These are phyloP conservation scores for Balaeniceps rex DNA, from an alignment of 2,113 vertebrate genomes.

Conservation along the genomic window DNA sequence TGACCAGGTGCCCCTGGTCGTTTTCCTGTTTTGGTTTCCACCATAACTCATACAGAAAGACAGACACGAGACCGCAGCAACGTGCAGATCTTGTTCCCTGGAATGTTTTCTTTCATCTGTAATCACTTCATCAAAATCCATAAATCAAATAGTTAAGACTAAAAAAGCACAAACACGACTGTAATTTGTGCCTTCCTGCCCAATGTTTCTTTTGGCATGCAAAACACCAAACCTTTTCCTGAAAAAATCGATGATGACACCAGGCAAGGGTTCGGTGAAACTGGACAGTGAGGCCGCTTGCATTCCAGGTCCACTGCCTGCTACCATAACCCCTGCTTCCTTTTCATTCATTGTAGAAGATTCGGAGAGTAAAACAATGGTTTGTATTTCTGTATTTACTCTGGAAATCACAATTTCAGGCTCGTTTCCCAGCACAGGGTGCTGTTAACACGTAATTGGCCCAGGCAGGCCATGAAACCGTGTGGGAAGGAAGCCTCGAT, in stretches of 20 bases:
- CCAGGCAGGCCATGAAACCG: neutral
- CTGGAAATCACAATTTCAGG: neutral
- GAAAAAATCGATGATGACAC: constrained; percentile 31
- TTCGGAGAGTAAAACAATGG: neutral
- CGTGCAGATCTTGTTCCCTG: constrained; percentile 45
- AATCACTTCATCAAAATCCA: constrained; percentile 63
- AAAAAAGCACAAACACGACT: constrained; percentile 53
- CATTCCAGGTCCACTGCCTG: neutral
- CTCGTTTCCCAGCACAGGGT: neutral
- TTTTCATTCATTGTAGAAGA: neutral
- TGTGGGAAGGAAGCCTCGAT: neutral
- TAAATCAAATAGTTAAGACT: constrained; percentile 56
- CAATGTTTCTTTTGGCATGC: constrained; percentile 59
- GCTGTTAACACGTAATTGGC: neutral
- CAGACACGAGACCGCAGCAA: constrained; percentile 17
- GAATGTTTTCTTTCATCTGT: constrained; percentile 73
- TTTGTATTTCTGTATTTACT: neutral
- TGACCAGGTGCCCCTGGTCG: neutral
- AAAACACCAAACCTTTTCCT: constrained; percentile 61
- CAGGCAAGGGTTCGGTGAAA: neutral
- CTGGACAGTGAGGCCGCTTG: neutral
- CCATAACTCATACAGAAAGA: neutral
- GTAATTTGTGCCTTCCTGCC: constrained; percentile 71
- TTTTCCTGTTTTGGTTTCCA: constrained; percentile 4
- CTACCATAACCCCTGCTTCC: constrained; percentile 13